Evolutionary conservation across 2,113 vertebrate species (phyloP).

Genomic region (Bambusicola thoracicus): DNA sequence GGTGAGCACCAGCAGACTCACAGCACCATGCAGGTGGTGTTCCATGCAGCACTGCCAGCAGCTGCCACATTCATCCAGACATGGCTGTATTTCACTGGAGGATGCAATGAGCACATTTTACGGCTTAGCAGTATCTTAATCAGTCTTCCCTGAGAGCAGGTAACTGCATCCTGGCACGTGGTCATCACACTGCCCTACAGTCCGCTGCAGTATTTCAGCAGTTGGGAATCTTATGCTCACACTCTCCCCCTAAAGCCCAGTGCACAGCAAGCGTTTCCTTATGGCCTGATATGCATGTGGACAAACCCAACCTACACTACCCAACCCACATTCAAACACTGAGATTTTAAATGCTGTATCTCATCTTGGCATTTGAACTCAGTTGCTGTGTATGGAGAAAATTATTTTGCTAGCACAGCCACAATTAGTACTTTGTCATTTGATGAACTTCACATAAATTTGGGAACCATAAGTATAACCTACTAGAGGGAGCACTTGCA

Average conservation of each 20-base stretch:
- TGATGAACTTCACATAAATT: background rate
- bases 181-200: background rate
- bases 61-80: background rate
- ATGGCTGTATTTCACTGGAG: background rate
- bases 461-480: rapidly evolving
- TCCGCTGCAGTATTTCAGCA: background rate
- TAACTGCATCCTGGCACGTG: background rate
- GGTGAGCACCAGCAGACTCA: background rate
- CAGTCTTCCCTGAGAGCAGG: background rate
- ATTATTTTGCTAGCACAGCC: background rate
- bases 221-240: background rate
- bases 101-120: background rate
- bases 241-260: background rate
- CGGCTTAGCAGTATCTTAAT: background rate
- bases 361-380: background rate
- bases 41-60: background rate
- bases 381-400: background rate
- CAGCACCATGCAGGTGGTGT: background rate
- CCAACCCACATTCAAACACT: background rate
- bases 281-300: background rate
- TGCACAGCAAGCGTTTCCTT: background rate
- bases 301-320: background rate
- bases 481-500: background rate
- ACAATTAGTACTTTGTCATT: background rate
- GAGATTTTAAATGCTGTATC: background rate